Evolutionary conservation across 1,140 invertebrate genomes (phyloP).

Genomic region (Vollenhovia emeryi): DNA sequence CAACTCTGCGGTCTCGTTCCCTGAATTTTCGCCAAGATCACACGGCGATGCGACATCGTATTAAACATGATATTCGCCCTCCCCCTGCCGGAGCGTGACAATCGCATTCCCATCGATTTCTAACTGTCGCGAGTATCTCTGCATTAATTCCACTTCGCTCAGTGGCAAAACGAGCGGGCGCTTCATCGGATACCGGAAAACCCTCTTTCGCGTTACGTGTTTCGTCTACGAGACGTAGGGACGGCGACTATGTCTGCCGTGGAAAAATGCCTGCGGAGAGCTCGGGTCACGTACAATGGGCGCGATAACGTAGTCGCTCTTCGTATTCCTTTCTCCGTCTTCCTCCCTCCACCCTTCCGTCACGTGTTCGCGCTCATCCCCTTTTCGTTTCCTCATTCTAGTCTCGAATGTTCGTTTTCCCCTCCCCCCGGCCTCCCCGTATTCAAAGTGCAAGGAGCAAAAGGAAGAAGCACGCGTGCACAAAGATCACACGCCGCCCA

Average conservation of each 20-base stretch:
- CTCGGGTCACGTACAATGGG: constrained; percentile 76
- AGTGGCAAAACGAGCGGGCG: constrained; percentile 27
- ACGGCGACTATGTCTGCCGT: constrained; percentile 34
- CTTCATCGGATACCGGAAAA: constrained; percentile 53
- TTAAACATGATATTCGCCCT: neutral
- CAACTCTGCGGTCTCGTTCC: neutral
- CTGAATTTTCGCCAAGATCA: neutral
- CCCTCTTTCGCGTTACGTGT: constrained; percentile 33
- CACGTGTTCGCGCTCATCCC: neutral
- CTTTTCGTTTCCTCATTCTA: constrained; percentile 23
- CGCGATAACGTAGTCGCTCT: constrained; percentile 77
- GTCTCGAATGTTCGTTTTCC: constrained; percentile 21
- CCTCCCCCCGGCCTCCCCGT: too few species aligned
- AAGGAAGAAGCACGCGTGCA: constrained; percentile 64
- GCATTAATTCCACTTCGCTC: neutral
- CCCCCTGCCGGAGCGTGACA: neutral
- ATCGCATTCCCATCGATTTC: neutral
- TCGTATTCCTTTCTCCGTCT: neutral
- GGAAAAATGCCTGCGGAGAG: constrained; percentile 71
- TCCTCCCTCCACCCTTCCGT: neutral
- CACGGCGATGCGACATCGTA: neutral
- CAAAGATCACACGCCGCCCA: constrained; percentile 77
- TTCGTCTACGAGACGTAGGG: constrained; percentile 54
- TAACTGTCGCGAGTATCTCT: constrained; percentile 8
- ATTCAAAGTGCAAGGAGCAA: constrained; percentile 78